Base-by-base conservation (phyloP, 2,888 invertebrate genomes). In the Brachynemurus nebulosus region DNA sequence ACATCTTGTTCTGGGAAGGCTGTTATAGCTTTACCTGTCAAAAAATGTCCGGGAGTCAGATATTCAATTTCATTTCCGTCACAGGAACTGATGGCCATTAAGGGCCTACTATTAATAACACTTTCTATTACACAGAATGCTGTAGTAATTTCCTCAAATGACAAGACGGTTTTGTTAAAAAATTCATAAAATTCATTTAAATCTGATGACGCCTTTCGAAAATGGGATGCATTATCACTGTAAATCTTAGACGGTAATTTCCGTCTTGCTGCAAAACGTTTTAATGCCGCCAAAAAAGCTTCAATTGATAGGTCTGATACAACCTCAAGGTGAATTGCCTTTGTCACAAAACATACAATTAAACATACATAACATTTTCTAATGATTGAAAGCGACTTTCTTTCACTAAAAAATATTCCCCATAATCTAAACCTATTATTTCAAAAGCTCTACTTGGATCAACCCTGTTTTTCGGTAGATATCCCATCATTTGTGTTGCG, bases 201-300 rank as follows among this genome's bases (percentile, higher is more conserved):
- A 34, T 53, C 44, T 3, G 30, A 21, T 3, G 30, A 27, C 16
- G 57, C 54, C 9, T 55, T 56, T n/a, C 52, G 42, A 40, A 57
- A 57, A 6, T 54, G 56, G n/a, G 53, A 52, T 6, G 55, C 57
- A 34, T 51, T 49, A 37, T 58, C 57, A n/a, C 53, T 51, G 40
- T 48, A 52, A 4, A 57, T 34, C 14, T 14, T 34, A 11, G 35
- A 14, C 12, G 35, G 35, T 14, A n/a, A 34, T 12, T 14, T 14
- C 8, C 35, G 35, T 11, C 35, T 8, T 8, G 12, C 35, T 34
- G 14, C 14, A 34, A 34, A 34, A 12, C 35, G 11, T 34, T 34
- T 34, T 2, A 34, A 4, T 34, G 35, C 35, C 8, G 35, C 35
- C 3, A 34, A 34, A 34, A 34, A 34, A 12, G n/a, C 3, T n/a